Conservation (phyloP, 2,797 vertebrate genomes). For the Catharus ustulatus region DNA sequence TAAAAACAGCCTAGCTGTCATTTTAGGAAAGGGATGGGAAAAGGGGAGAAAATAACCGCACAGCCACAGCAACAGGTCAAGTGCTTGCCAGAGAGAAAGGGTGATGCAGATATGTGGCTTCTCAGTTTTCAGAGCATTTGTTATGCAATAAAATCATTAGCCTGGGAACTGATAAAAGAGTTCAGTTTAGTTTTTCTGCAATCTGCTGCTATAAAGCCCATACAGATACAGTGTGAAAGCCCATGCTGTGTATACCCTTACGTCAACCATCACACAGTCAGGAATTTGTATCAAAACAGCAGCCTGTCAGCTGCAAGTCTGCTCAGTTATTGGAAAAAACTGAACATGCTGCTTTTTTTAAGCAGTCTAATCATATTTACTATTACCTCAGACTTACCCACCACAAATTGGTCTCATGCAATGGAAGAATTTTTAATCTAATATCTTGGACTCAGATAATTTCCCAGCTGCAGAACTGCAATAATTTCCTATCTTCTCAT, state of each 20-base stretch:
- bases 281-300: neutral
- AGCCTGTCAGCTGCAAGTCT: neutral
- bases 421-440: constrained; percentile 64
- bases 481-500: constrained; percentile 45
- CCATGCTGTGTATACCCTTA: neutral
- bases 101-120: rapidly evolving
- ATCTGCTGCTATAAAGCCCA: neutral
- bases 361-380: constrained; percentile 57
- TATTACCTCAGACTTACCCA: constrained; percentile 43
- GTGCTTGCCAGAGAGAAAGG: neutral
- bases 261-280: neutral
- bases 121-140: neutral
- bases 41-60: neutral
- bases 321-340: constrained; percentile 27
- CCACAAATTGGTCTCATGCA: constrained; percentile 21
- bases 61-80: constrained; percentile 55
- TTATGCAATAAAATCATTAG: neutral
- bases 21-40: neutral
- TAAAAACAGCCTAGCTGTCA: neutral
- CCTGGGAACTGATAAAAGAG: neutral
- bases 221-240: neutral
- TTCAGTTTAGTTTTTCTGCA: neutral
- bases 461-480: constrained; percentile 57
- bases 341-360: constrained; percentile 17
- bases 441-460: constrained; percentile 34